Evolutionary conservation across 2,113 vertebrate species (phyloP).

Genomic region (Brachyhypopomus occidentalis): DNA sequence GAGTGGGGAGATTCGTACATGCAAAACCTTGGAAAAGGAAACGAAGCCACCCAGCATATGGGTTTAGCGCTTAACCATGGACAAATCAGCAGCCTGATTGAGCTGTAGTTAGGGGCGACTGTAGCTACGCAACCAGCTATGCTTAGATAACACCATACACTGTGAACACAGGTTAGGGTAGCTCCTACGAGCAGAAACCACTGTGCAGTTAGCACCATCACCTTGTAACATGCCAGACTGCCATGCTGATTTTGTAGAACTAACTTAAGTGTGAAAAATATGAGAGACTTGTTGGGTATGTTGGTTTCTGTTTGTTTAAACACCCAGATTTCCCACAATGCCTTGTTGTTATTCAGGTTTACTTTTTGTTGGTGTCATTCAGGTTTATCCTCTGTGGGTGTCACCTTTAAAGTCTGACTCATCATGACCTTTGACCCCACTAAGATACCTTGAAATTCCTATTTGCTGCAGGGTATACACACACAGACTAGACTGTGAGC

Average conservation of each 20-base stretch:
- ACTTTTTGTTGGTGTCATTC: constrained; percentile 54
- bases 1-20: too few species aligned
- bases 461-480: background rate
- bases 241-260: background rate
- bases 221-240: background rate
- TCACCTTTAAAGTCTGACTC: constrained; percentile 58
- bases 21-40: too few species aligned
- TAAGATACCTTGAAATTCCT: background rate
- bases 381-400: constrained; percentile 58
- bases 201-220: constrained; percentile 35
- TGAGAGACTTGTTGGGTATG: background rate
- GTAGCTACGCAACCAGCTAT: too few species aligned
- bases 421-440: constrained; percentile 53
- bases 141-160: too few species aligned
- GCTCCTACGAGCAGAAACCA: background rate
- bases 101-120: too few species aligned
- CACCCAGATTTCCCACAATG: constrained; percentile 37
- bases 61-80: too few species aligned
- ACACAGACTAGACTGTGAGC: background rate
- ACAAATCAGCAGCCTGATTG: too few species aligned
- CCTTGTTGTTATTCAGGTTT: constrained; percentile 58
- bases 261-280: background rate
- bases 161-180: background rate
- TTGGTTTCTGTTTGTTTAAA: constrained; percentile 39
- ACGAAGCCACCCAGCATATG: too few species aligned